Evolutionary conservation across 1,140 invertebrate genomes (phyloP).

Genomic region (Drosophila miranda): DNA sequence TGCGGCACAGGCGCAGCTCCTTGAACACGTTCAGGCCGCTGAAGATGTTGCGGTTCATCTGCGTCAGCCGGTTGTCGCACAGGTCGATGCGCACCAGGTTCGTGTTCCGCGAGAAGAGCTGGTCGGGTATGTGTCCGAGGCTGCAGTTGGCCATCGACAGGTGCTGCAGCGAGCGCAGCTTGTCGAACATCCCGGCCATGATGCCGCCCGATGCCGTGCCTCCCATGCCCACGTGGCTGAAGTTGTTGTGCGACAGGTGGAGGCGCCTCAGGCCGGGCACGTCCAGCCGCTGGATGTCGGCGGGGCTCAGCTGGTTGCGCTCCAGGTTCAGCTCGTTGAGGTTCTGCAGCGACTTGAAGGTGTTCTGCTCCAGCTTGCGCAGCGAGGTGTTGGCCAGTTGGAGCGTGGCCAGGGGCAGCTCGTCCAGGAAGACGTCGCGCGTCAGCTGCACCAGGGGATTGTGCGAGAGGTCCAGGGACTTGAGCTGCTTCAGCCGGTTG

Average conservation of each 20-base stretch:
- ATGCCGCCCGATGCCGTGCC: slow-evolving; percentile 42
- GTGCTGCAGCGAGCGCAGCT: slow-evolving; percentile 89
- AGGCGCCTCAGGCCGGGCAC: slow-evolving; percentile 89
- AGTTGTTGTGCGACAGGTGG: slow-evolving; percentile 90
- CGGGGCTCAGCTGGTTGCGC: slow-evolving; percentile 87
- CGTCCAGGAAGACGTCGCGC: slow-evolving; percentile 86
- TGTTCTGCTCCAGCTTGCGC: slow-evolving; percentile 85
- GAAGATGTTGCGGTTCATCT: slow-evolving; percentile 87
- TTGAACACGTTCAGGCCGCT: slow-evolving; percentile 87
- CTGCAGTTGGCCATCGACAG: slow-evolving; percentile 87
- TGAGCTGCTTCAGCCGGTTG: slow-evolving; percentile 85
- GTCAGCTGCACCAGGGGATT: slow-evolving; percentile 86
- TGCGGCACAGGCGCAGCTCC: slow-evolving; percentile 89
- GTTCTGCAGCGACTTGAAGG: slow-evolving; percentile 86
- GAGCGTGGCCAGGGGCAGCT: slow-evolving; percentile 85
- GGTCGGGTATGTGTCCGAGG: slow-evolving; percentile 86
- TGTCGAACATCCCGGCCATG: slow-evolving; percentile 85
- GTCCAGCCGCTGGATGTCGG: slow-evolving; percentile 87
- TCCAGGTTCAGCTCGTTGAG: slow-evolving; percentile 88
- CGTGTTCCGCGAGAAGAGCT: slow-evolving; percentile 88
- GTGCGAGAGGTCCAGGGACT: slow-evolving; percentile 86
- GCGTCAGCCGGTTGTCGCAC: slow-evolving; percentile 86
- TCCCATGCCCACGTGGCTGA: slow-evolving; percentile 86
- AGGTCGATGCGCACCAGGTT: slow-evolving; percentile 89
- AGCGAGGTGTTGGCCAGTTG: slow-evolving; percentile 83